Evolutionary conservation across 1,140 invertebrate species (phyloP), one percentile per base, ranked within the genome.

Genomic region (Oncopodura yosiiana): DNA sequence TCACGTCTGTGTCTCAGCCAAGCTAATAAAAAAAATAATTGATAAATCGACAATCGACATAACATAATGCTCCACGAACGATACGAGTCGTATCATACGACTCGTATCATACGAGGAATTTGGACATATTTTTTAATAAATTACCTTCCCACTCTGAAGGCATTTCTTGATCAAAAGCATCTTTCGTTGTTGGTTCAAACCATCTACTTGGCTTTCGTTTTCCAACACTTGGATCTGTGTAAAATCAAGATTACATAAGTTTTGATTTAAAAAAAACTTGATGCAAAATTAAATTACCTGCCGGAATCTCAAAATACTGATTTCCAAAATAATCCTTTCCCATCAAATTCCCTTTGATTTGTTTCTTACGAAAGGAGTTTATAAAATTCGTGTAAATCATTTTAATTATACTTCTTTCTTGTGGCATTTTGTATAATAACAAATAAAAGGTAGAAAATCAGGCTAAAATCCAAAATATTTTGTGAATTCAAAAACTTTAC

Each of bases 251-350:
- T 32, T 37, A 16, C 21, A 55, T 19, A 36, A 24, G 12, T 6
- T 27, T 55, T 55, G 21, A 30, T 44, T 19, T 38, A 36, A 36
- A 41, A 23, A 56, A 26, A 21, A 14, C 29, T 48, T 27, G n/a
- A 9, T 12, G 14, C 18, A 24, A 49, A 3, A 42, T 19, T 37
- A 14, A 3, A 6, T 43, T 49, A 49, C 66, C 60, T 58, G 78
- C 69, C 16, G 78, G 77, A 50, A 83, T 81, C 73, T 91, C 86
- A 68, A 74, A 91, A 69, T 87, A 91, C 65, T 80, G 80, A 65
- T 86, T 90, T 1, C 86, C 86, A 66, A 82, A 77, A 62, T 81
- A 78, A 72, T 91, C 87, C 66, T 78, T 76, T 14, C 83, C 84
- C 43, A 74, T 73, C 0, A 72, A 67, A 56, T 73, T 74, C n/a